These are phyloP conservation scores for Gallirallus australis DNA, from an alignment of 2,797 vertebrate genomes.

Conservation along the genomic window DNA sequence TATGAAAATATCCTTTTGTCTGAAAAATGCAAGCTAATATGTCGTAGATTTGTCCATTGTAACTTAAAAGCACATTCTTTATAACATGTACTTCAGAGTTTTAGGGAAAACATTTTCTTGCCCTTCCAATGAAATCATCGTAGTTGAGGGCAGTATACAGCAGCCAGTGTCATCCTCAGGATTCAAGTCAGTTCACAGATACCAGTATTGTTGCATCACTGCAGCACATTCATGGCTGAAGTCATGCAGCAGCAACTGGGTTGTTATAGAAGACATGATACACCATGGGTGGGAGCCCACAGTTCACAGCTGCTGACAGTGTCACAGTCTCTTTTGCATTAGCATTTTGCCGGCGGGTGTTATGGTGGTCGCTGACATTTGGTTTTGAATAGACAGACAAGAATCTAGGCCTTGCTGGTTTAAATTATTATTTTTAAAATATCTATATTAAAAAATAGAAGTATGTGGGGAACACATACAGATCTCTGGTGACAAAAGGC, in stretches of 20 bases:
- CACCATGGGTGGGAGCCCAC: neutral
- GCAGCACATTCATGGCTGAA: neutral
- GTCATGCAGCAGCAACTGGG: neutral
- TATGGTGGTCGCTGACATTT: neutral
- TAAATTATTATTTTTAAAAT: neutral
- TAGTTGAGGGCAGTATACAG: neutral
- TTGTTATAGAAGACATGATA: neutral
- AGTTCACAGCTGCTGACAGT: neutral
- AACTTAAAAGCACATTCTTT: too few relatives aligned
- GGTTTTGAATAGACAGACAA: neutral
- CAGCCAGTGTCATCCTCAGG: neutral
- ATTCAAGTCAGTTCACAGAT: neutral
- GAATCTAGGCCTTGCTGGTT: neutral
- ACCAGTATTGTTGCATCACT: neutral
- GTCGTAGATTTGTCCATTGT: neutral
- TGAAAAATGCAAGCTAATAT: neutral
- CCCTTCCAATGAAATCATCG: conserved; percentile 12
- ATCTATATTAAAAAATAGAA: neutral
- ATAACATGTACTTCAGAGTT: neutral
- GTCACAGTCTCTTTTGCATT: neutral
- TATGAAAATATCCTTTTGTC: neutral
- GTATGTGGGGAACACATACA: neutral
- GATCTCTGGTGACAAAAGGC: neutral
- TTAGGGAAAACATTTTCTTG: conserved; percentile 25
- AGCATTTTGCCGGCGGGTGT: accelerated